Percentiles rank a stretch among this genome's conserved stretches.
These are phyloP conservation scores for Drosophila trapezifrons DNA, from an alignment of 1,140 invertebrate species.

Conservation along the genomic window DNA sequence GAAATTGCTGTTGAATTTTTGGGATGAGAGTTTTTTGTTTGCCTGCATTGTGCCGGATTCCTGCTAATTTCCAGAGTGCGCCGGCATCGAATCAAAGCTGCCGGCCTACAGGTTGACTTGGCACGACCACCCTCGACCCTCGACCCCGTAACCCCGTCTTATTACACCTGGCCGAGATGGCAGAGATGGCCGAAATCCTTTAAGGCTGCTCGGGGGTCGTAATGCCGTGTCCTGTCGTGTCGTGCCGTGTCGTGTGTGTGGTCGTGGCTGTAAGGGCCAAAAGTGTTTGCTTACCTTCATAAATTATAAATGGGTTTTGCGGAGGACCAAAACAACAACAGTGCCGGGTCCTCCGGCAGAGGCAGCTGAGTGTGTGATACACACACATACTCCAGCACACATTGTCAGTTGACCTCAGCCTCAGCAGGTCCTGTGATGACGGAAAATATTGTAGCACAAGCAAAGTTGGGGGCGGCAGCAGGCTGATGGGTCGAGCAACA, in stretches of 20 bases:
- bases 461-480: constrained; percentile 24
- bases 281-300: constrained; percentile 81
- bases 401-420: constrained; percentile 50
- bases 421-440: constrained; percentile 37
- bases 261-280: constrained; percentile 34
- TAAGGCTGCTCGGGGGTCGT: constrained; percentile 51
- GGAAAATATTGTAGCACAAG: constrained; percentile 53
- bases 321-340: constrained; percentile 57
- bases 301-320: constrained; percentile 75
- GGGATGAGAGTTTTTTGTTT: constrained; percentile 24
- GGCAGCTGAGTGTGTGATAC: constrained; percentile 18
- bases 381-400: constrained; percentile 25
- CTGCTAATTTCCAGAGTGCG: constrained; percentile 67
- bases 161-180: constrained; percentile 23
- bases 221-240: constrained; percentile 26
- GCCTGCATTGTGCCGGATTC: constrained; percentile 36
- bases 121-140: constrained; percentile 12
- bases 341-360: constrained; percentile 13
- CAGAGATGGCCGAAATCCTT: constrained; percentile 49
- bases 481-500: constrained; percentile 7
- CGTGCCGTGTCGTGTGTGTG: constrained; percentile 34
- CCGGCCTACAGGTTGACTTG: constrained; percentile 55
- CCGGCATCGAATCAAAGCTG: constrained; percentile 44
- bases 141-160: constrained; percentile 12
- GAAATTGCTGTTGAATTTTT: constrained; percentile 39